A percentile compares a stretch with the other conserved stretches of the same genome.
Conservation (phyloP, 2,888 invertebrate species). For the Lacanobia oleracea region DNA sequence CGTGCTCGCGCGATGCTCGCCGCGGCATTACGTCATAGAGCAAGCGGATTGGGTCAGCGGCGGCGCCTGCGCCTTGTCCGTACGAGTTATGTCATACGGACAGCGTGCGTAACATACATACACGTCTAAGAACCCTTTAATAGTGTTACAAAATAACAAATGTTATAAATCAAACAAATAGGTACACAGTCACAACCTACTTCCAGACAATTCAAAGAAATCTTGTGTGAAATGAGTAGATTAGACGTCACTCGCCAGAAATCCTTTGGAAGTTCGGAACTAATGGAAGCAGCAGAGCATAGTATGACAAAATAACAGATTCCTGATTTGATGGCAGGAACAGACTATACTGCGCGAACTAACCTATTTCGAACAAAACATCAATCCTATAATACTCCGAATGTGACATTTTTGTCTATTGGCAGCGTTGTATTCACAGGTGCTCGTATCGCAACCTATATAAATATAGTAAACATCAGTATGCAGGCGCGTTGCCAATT, state of each 20-base stretch:
- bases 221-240: slow-evolving; percentile 14
- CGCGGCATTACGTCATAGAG: slow-evolving; percentile 78
- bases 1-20: slow-evolving; percentile 68
- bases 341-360: neutral
- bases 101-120: slow-evolving; percentile 74
- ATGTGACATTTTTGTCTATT: slow-evolving; percentile 54
- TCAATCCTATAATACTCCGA: slow-evolving; percentile 6
- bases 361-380: slow-evolving; percentile 4
- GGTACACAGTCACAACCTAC: slow-evolving; percentile 46
- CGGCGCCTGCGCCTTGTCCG: slow-evolving; percentile 77
- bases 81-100: slow-evolving; percentile 84
- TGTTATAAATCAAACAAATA: slow-evolving; percentile 51
- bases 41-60: slow-evolving; percentile 83
- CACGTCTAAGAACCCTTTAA: slow-evolving; percentile 69
- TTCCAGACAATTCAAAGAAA: slow-evolving; percentile 46
- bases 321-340: slow-evolving; percentile 1
- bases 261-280: neutral
- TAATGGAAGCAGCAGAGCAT: neutral
- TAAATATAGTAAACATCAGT: slow-evolving; percentile 84
- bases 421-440: slow-evolving; percentile 69
- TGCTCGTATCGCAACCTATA: slow-evolving; percentile 81
- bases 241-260: slow-evolving; percentile 3
- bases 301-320: neutral
- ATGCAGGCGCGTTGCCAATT: slow-evolving; percentile 90
- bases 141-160: slow-evolving; percentile 61